These are phyloP conservation scores for Acyrthosiphon pisum DNA, from an alignment of 1,140 invertebrate genomes.

Conservation along the genomic window DNA sequence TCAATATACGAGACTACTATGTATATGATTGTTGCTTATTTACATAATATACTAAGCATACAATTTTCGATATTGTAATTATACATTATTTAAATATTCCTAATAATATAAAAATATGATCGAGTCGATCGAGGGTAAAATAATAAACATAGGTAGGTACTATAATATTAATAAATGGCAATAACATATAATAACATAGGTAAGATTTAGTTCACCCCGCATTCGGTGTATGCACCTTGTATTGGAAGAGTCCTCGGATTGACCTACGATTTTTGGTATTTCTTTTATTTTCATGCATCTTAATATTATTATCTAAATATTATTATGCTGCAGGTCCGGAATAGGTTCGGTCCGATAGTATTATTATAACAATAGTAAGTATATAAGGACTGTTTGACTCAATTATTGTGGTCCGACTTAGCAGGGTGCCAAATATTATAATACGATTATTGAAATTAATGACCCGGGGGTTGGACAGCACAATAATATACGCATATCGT, in stretches of 20 bases:
- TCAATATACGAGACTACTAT: no score
- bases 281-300: background rate
- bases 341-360: background rate
- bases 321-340: background rate
- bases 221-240: background rate
- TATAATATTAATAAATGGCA: no score
- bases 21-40: no score
- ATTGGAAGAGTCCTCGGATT: background rate
- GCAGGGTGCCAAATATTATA: constrained; percentile 1
- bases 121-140: no score
- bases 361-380: background rate
- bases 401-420: background rate
- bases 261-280: background rate
- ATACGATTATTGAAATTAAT: background rate
- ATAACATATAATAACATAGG: no score
- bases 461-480: background rate
- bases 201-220: no score
- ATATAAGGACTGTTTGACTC: background rate
- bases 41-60: no score
- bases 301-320: no score
- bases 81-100: no score
- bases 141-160: no score
- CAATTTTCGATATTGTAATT: no score
- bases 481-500: background rate
- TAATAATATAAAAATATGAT: no score